Evolutionary conservation across 2,888 invertebrate genomes (phyloP).

Genomic region (Archips xylosteana): DNA sequence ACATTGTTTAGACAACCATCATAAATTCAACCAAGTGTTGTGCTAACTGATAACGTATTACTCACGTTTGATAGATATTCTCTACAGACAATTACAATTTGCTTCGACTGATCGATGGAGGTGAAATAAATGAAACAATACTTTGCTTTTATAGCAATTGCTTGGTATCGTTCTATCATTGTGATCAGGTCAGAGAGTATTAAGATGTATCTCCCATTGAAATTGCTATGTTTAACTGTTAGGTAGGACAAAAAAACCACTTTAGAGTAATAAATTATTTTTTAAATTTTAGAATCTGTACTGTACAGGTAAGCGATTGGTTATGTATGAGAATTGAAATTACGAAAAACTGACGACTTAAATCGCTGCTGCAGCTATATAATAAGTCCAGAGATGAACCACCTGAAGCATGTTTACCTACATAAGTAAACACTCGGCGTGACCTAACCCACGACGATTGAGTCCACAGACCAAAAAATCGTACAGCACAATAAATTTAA

Average conservation of each 20-base stretch:
- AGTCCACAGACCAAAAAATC: not conserved
- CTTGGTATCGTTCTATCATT: slow-evolving; percentile 35
- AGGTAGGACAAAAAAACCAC: not conserved
- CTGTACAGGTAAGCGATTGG: no score
- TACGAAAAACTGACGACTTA: not conserved
- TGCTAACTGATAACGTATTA: slow-evolving; percentile 49
- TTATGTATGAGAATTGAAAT: no score
- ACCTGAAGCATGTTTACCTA: not conserved
- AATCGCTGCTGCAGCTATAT: not conserved
- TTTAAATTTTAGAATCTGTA: no score
- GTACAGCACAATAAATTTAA: not conserved
- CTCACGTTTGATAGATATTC: slow-evolving; percentile 44
- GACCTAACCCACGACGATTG: not conserved
- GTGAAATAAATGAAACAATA: slow-evolving; percentile 52
- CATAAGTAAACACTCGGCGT: not conserved
- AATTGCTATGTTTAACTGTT: not conserved
- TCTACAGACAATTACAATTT: slow-evolving; percentile 36
- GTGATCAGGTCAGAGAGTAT: slow-evolving; percentile 28
- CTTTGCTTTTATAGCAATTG: slow-evolving; percentile 53
- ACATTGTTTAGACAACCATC: slow-evolving; percentile 28
- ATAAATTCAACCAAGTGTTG: slow-evolving; percentile 32
- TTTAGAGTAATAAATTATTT: not conserved
- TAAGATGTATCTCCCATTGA: slow-evolving; percentile 42
- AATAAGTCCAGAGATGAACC: not conserved
- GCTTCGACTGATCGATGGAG: slow-evolving; percentile 52